Conservation (phyloP, 1,140 invertebrate genomes). For the Trichogramma pretiosum region DNA sequence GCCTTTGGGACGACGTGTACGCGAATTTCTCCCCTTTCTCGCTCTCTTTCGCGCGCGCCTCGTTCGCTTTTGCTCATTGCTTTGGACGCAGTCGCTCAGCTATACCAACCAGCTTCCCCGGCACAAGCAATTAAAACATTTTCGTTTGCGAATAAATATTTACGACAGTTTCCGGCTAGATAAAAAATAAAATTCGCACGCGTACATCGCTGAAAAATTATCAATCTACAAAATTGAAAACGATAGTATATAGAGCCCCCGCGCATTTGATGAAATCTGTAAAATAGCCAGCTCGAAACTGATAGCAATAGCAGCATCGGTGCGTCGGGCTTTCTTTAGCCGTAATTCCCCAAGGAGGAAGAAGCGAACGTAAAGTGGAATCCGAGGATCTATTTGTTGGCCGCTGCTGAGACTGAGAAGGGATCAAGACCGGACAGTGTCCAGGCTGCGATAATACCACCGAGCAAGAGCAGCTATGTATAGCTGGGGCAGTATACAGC, state of each 20-base stretch:
- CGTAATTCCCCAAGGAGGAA: constrained; percentile 11
- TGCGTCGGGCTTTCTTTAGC: constrained; percentile 12
- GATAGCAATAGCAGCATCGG: too few relatives aligned
- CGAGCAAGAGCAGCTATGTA: constrained; percentile 15
- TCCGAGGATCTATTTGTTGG: constrained; percentile 19
- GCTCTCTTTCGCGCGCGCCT: not conserved
- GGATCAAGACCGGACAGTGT: constrained; percentile 24
- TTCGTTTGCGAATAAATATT: not conserved
- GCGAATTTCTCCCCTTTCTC: not conserved
- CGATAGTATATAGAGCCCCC: too few relatives aligned
- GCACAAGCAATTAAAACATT: constrained; percentile 13
- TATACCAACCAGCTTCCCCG: too few relatives aligned
- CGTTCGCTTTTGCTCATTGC: too few relatives aligned
- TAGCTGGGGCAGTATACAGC: constrained; percentile 18
- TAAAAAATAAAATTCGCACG: too few relatives aligned
- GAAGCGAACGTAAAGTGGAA: constrained; percentile 9
- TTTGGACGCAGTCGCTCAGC: too few relatives aligned
- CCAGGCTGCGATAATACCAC: constrained; percentile 28
- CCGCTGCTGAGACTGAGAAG: constrained; percentile 20
- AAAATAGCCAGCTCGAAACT: too few relatives aligned
- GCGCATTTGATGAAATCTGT: too few relatives aligned
- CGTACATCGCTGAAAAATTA: too few relatives aligned
- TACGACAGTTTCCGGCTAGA: too few relatives aligned
- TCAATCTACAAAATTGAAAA: too few relatives aligned
- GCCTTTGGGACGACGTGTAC: not conserved